Base-by-base conservation (phyloP, 2,113 vertebrate species). In the Paracanthobrama guichenoti region DNA sequence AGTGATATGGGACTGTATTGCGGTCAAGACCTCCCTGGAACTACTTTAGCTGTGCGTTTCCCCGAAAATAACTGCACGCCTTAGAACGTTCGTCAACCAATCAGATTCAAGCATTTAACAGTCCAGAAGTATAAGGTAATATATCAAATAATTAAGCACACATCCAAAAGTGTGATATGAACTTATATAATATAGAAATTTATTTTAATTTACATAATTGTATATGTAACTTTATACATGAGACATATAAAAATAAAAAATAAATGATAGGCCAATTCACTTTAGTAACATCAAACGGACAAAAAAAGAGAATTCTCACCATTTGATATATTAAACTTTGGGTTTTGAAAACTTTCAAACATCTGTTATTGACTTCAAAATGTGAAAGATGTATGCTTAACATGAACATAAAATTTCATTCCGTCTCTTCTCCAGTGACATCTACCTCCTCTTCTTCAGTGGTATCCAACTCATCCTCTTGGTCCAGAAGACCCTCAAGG, bases 401-500 rank as follows among this genome's bases (percentile, higher is more conserved):
- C 62, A 22, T 50, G 18, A 50, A 67, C 35, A 80, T 50, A 20
- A 22, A 57, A 14, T 26, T 2, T 88, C 28, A 90, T 18, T 91
- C 87, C 1, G 83, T 75, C n/a, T 93, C 86, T 55, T 91, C 91
- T 86, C 91, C 93, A 7, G 89, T 94, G 60, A 93, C 86, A 83
- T 90, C 89, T 26, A 90, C 82, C 44, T 90, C 88, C 20, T 86
- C 83, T 14, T 85, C 92, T 20, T 93, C 91, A 8, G 91, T 86
- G 7, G 89, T 86, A 2, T 92, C 89, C 14, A 88, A 81, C 1
- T 93, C 92, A 3, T 91, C 89, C 1, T 90, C 90, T 18, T 93
- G 80, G 20, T 82, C 79, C 62, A 64, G 46, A 26, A 53, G 28
- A 55, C 6, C 89, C 31, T 91, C 89, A 26, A n/a, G 71, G 0